Percentiles rank a stretch among this genome's conserved stretches.
phyloP scores from a whole-genome alignment of 2,113 vertebrate species.

The Phoxinus phoxinus region DNA sequence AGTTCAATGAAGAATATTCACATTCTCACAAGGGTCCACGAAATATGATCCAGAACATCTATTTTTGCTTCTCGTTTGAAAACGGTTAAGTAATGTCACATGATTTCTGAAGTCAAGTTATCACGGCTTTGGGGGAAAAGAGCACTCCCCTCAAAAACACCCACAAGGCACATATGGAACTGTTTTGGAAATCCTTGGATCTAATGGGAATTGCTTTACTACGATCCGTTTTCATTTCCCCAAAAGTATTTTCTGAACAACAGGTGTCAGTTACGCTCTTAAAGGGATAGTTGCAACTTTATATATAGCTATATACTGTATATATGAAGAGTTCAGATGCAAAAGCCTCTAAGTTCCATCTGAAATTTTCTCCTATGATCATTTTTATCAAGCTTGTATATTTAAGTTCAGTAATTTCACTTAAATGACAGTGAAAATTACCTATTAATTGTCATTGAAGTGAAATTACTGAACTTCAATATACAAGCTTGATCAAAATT shows the following conservation, averaged over 20 bases:
- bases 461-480: too few relatives aligned
- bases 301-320: too few relatives aligned
- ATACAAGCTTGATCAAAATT: too few relatives aligned
- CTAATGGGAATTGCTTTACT: background rate
- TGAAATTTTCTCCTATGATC: too few relatives aligned
- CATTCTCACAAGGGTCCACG: background rate
- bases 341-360: too few relatives aligned
- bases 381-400: too few relatives aligned
- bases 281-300: background rate
- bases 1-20: background rate
- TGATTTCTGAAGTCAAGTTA: background rate
- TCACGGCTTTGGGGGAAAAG: background rate
- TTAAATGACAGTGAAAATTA: too few relatives aligned
- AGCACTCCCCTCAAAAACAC: background rate
- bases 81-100: constrained; percentile 28
- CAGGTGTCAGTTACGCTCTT: background rate
- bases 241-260: background rate
- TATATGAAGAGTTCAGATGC: too few relatives aligned
- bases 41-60: constrained; percentile 31
- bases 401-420: too few relatives aligned
- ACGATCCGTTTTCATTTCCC: background rate
- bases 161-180: background rate
- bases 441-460: too few relatives aligned
- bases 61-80: constrained; percentile 38
- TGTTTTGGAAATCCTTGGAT: background rate